Evolutionary conservation across 2,888 invertebrate species (phyloP).

Genomic region (Tenthredo mesomela): DNA sequence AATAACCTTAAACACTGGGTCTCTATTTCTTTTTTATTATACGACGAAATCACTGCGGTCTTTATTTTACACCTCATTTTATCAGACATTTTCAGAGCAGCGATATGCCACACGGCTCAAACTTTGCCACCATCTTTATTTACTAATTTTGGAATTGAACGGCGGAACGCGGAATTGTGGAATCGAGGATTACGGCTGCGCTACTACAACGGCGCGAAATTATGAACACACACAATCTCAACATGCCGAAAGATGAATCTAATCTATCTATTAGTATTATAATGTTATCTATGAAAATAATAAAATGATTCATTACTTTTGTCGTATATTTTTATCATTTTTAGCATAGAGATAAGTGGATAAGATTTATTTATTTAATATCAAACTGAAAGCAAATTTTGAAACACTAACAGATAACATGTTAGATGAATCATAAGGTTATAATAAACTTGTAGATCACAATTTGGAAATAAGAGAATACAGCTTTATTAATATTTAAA

Average conservation of each 20-base stretch:
- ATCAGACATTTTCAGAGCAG: constrained; percentile 68
- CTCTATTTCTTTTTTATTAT: constrained; percentile 57
- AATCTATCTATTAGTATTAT: background rate
- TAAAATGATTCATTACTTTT: background rate
- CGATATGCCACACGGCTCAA: constrained; percentile 70
- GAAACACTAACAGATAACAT: background rate
- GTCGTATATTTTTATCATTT: background rate
- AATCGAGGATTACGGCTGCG: background rate
- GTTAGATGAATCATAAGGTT: background rate
- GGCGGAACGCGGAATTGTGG: constrained; percentile 39
- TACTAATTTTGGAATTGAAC: constrained; percentile 75
- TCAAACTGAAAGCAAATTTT: background rate
- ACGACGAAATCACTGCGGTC: constrained; percentile 57
- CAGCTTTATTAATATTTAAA: background rate
- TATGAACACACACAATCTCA: background rate
- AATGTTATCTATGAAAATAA: background rate
- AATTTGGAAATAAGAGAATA: background rate
- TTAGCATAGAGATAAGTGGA: background rate
- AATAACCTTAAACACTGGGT: constrained; percentile 57
- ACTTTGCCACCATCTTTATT: constrained; percentile 76
- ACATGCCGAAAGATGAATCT: too few species aligned
- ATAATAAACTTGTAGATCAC: background rate
- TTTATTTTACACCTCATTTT: constrained; percentile 71
- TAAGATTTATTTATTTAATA: background rate
- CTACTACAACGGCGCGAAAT: background rate